Evolutionary conservation across 1,140 invertebrate species (phyloP).

Genomic region (Cotesia vestalis): DNA sequence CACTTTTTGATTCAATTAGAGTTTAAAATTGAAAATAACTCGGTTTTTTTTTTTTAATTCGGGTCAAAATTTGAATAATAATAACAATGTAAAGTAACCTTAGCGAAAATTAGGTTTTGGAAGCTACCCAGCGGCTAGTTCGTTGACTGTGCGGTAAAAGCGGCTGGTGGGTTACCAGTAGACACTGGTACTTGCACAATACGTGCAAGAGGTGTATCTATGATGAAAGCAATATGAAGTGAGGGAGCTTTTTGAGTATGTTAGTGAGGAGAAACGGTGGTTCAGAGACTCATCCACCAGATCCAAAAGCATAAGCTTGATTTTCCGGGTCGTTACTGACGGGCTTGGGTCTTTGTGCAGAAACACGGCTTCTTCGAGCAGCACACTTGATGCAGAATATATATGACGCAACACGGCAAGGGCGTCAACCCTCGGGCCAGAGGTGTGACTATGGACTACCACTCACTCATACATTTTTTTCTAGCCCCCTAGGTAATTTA

Average conservation of each 20-base stretch:
- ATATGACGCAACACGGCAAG: too few relatives aligned
- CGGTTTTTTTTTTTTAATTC: too few relatives aligned
- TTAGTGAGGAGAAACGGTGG: background rate
- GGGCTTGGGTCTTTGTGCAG: constrained; percentile 40
- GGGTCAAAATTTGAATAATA: too few relatives aligned
- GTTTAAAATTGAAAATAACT: too few relatives aligned
- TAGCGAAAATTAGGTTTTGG: constrained; percentile 1
- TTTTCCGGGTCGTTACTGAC: constrained; percentile 46
- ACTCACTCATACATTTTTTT: constrained; percentile 7
- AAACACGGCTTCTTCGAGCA: constrained; percentile 21
- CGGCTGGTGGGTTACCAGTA: too few relatives aligned
- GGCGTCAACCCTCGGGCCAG: constrained; percentile 32
- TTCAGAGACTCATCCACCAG: constrained; percentile 11
- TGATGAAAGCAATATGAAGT: too few relatives aligned
- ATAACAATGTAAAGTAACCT: too few relatives aligned
- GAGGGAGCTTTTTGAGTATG: too few relatives aligned
- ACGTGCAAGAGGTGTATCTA: too few relatives aligned
- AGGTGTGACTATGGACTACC: constrained; percentile 22
- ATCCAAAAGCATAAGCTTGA: constrained; percentile 37
- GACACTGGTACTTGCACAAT: too few relatives aligned
- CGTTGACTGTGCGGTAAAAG: too few relatives aligned
- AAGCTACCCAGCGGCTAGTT: background rate
- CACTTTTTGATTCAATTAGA: too few relatives aligned
- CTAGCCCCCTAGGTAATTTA: constrained; percentile 22
- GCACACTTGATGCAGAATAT: background rate